Evolutionary conservation across 92 coral and sea anemone genomes (phyloP).

Genomic region (Pocillopora grandis): DNA sequence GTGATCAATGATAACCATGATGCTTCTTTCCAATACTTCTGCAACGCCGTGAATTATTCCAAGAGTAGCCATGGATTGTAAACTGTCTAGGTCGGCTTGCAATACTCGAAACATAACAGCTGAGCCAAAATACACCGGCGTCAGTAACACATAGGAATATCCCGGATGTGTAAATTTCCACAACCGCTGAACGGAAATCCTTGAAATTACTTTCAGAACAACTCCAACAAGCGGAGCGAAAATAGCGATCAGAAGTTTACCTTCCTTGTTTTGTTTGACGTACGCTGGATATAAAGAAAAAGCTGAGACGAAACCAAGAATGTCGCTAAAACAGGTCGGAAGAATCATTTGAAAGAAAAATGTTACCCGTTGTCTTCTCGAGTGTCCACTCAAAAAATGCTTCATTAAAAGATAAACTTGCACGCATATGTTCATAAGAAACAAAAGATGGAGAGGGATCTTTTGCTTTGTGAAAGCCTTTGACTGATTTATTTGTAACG

Average conservation of each 20-base stretch:
- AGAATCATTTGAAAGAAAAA: background rate
- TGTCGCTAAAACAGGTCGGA: background rate
- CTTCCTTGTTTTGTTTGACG: background rate
- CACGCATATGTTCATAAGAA: background rate
- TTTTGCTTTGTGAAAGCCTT: background rate
- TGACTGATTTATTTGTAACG: background rate
- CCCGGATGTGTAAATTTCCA: background rate
- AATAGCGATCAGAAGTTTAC: constrained; percentile 9
- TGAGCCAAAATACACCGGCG: background rate
- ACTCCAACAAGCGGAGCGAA: constrained; percentile 18
- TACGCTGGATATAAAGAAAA: background rate
- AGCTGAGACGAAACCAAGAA: background rate
- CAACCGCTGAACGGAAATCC: constrained; percentile 8
- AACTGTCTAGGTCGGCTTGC: background rate
- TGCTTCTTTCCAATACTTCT: constrained; percentile 36
- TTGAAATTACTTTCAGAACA: background rate
- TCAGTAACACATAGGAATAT: too few relatives aligned
- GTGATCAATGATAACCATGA: constrained; percentile 37
- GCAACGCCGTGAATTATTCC: constrained; percentile 39
- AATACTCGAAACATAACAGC: background rate
- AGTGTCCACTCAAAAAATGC: background rate
- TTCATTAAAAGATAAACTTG: background rate
- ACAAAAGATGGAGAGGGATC: background rate
- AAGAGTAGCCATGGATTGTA: constrained; percentile 24
- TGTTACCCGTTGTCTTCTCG: background rate